Conservation (phyloP, 2,888 invertebrate species). For the Stegophylla sp. region DNA sequence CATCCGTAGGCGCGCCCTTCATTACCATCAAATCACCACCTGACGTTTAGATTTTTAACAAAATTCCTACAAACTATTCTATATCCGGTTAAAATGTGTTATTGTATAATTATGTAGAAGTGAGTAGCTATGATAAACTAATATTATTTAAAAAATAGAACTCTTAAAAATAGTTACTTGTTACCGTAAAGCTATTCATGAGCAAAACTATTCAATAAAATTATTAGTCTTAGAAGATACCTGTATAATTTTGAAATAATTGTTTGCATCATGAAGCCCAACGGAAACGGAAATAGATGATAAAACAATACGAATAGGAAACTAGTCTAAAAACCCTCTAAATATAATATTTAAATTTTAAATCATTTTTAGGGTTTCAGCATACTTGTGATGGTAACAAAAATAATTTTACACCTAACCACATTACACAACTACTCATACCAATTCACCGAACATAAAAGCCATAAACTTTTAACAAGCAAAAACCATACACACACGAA, state of each 20-base stretch:
- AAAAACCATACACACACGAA: slow-evolving; percentile 18
- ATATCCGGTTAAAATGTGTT: neutral
- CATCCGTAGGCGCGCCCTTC: slow-evolving; percentile 54
- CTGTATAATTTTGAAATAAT: neutral
- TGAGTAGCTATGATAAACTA: neutral
- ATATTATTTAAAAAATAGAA: neutral
- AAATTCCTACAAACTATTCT: slow-evolving; percentile 41
- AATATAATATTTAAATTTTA: slow-evolving; percentile 24
- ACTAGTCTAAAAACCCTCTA: slow-evolving; percentile 2
- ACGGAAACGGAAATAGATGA: slow-evolving; percentile 22
- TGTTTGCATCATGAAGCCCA: neutral
- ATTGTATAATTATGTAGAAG: neutral
- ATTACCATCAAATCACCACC: slow-evolving; percentile 41
- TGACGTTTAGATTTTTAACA: slow-evolving; percentile 45
- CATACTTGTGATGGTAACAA: slow-evolving; percentile 13
- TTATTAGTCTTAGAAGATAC: no score
- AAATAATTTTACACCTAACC: slow-evolving; percentile 25
- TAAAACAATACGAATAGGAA: neutral
- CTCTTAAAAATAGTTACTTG: no score
- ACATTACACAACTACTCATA: neutral
- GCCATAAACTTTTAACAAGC: neutral
- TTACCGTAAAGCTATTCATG: no score
- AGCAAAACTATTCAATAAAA: no score
- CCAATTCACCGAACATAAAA: neutral
- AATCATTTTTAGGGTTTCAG: slow-evolving; percentile 45